Base-by-base conservation (phyloP, 2,888 invertebrate species). In the Chrysolina americana region DNA sequence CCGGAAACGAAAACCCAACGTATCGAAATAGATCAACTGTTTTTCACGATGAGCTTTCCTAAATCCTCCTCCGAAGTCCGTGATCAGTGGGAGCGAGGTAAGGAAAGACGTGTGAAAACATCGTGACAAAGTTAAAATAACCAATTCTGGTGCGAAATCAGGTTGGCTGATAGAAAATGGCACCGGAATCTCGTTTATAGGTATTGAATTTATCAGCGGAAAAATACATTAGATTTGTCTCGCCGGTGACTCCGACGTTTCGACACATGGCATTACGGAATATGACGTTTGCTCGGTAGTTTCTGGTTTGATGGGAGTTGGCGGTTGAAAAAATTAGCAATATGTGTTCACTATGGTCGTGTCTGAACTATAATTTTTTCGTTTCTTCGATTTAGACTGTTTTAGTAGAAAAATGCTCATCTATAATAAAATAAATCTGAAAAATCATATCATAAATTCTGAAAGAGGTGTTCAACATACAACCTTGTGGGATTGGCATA, bases 221-320 rank as follows among this genome's bases (percentile, higher is more conserved):
- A 28, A 28, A 59, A 36, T 8, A 59, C 36, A 59, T 59, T 59
- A 36, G 59, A 59, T 28, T 59, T 17, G 36, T 59, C 59, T 23
- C 23, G 23, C 53, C 41, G 68, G 53, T 68, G 19, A 41, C 41
- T 56, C 28, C 53, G 71, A 71, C 71, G 41, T 65, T 71, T 65
- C 64, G 66, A 71, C 66, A 71, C 71, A 71, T 71, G 66, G 48
- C 41, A 71, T 71, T 71, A 71, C 53, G 44, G 15, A 15, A 44
- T 41, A 65, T 23, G 66, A 59, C 21, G 23, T 36, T 36, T 44
- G 3, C 56, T 13, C 4, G 19, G 17, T 4, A 19, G n/a, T 48
- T 17, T 21, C 21, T 53, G 19, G 13, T 5, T 21, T 5, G 11
- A 53, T 13, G 6, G 13, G 53, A 21, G 5, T 53, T 53, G 53